Evolutionary conservation across 1,140 invertebrate species (phyloP).

Genomic region (Cydia amplana): DNA sequence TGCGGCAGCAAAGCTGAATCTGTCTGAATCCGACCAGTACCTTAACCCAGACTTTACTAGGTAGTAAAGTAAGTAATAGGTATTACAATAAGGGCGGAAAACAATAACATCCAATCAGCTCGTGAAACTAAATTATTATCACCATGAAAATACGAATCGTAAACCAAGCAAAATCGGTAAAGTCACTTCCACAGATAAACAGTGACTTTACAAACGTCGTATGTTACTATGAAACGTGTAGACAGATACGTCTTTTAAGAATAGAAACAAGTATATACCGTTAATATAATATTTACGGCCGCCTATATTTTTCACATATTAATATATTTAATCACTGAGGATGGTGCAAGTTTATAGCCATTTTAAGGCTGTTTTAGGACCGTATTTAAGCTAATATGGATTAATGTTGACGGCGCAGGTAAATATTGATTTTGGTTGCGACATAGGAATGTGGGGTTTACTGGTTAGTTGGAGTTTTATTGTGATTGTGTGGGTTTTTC

Average conservation of each 20-base stretch:
- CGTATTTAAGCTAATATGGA: conserved; percentile 8
- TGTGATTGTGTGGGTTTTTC: background rate
- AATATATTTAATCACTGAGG: conserved; percentile 16
- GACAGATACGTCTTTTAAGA: background rate
- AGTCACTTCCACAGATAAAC: background rate
- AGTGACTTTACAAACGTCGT: background rate
- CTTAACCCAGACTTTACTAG: background rate
- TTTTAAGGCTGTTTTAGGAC: conserved; percentile 6
- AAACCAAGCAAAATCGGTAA: background rate
- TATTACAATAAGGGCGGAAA: background rate
- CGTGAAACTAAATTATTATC: conserved; percentile 16
- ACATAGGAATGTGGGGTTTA: conserved; percentile 10
- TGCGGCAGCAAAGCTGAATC: too few relatives aligned
- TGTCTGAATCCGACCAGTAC: too few relatives aligned
- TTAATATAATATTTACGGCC: conserved; percentile 5
- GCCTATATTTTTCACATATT: conserved; percentile 3
- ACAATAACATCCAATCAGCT: conserved; percentile 18
- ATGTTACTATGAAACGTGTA: background rate
- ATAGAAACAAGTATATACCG: background rate
- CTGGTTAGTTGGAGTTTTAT: background rate
- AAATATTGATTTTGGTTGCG: conserved; percentile 17
- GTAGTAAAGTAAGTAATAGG: too few relatives aligned
- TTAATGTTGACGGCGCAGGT: conserved; percentile 1
- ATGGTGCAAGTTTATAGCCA: conserved; percentile 4
- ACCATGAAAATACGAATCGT: conserved; percentile 11